These are phyloP conservation scores for Eueides isabella DNA, from an alignment of 1,140 invertebrate genomes.

Conservation along the genomic window DNA sequence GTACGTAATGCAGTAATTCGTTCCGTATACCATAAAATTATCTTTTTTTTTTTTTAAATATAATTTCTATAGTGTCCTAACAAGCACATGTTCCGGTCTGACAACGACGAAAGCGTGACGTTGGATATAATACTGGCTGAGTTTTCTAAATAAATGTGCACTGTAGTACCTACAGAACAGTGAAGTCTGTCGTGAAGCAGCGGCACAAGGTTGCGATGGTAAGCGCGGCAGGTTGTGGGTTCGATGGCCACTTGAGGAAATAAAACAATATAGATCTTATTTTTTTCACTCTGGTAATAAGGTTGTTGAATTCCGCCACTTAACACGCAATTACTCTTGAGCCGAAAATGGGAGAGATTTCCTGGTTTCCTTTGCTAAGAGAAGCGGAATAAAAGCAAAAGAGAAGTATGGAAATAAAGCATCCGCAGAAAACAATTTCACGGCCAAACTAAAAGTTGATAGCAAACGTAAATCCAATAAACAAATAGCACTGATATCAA, in stretches of 20 bases:
- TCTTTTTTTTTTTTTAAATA: not conserved
- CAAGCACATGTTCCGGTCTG: slow-evolving; percentile 8
- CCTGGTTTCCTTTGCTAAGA: too few relatives aligned
- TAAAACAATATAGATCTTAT: too few relatives aligned
- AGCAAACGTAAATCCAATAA: not conserved
- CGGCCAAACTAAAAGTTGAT: not conserved
- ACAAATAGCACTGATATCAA: not conserved
- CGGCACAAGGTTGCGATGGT: too few relatives aligned
- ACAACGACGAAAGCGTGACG: slow-evolving; percentile 12
- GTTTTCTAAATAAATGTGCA: not conserved
- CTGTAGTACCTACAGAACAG: too few relatives aligned
- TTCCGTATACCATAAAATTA: not conserved
- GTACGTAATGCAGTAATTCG: too few relatives aligned
- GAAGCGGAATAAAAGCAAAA: not conserved
- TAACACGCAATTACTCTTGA: too few relatives aligned
- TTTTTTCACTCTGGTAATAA: too few relatives aligned
- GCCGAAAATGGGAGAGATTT: too few relatives aligned
- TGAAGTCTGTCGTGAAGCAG: too few relatives aligned
- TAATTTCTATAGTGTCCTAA: not conserved
- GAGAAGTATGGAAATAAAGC: not conserved
- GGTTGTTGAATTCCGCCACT: too few relatives aligned
- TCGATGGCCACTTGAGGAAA: too few relatives aligned
- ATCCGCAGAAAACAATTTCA: not conserved
- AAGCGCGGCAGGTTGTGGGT: too few relatives aligned
- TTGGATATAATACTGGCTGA: not conserved